These are phyloP conservation scores for Pyrgilauda ruficollis DNA, from an alignment of 2,113 vertebrate species.

Conservation along the genomic window DNA sequence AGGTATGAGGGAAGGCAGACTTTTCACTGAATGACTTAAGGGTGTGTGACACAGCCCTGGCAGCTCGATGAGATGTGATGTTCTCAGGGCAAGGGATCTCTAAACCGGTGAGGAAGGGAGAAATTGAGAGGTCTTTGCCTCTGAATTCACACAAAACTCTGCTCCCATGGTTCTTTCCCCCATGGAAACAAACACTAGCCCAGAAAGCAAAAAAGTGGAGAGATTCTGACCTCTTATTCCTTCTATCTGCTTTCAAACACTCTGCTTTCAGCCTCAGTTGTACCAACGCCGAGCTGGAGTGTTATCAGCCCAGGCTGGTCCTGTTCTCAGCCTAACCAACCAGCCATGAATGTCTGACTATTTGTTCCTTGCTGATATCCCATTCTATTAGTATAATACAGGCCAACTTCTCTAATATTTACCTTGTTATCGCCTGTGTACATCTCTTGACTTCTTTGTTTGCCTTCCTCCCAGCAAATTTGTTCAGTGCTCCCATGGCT, in stretches of 20 bases:
- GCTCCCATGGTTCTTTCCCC: fast-evolving
- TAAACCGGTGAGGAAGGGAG: neutral
- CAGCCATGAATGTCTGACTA: neutral
- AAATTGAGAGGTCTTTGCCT: neutral
- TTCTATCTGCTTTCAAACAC: neutral
- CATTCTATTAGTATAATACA: slow-evolving; percentile 37
- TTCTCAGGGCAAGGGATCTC: neutral
- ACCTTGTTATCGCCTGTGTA: slow-evolving; percentile 56
- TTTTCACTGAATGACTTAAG: neutral
- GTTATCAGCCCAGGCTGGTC: slow-evolving; percentile 38
- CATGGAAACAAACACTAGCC: neutral
- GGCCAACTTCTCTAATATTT: slow-evolving; percentile 58
- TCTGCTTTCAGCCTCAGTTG: neutral
- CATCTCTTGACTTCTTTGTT: slow-evolving; percentile 65
- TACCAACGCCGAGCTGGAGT: slow-evolving; percentile 3
- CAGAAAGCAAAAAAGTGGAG: neutral
- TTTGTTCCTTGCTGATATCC: slow-evolving; percentile 36
- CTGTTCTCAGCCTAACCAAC: neutral
- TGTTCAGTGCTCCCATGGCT: slow-evolving; percentile 11
- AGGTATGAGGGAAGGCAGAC: neutral
- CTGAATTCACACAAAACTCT: neutral
- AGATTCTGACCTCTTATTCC: neutral
- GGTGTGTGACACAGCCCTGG: neutral
- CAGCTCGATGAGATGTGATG: neutral
- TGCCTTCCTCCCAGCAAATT: slow-evolving; percentile 55